These are phyloP conservation scores for Leucosticte australis DNA, from an alignment of 2,113 vertebrate genomes.

Conservation along the genomic window DNA sequence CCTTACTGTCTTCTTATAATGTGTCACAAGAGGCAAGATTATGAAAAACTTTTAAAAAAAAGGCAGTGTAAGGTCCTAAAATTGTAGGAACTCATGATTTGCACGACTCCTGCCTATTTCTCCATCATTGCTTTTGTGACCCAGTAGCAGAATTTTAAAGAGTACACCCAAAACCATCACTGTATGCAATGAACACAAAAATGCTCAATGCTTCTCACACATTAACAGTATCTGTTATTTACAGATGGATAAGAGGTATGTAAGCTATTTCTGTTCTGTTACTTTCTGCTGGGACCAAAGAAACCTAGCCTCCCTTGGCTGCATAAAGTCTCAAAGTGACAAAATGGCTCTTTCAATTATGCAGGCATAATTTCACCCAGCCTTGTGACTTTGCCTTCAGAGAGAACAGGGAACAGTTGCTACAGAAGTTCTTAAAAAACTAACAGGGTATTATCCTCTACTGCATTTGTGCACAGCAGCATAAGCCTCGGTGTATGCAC, in stretches of 20 bases:
- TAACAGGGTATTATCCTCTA: neutral
- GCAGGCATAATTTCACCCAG: neutral
- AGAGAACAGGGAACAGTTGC: neutral
- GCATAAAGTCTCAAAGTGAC: neutral
- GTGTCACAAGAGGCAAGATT: neutral
- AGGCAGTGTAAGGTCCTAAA: neutral
- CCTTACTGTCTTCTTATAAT: neutral
- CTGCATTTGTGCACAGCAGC: neutral
- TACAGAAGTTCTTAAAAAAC: neutral
- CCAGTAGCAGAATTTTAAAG: neutral
- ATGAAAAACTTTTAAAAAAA: neutral
- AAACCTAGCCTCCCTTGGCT: neutral
- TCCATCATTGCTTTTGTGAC: neutral
- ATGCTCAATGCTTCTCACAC: neutral
- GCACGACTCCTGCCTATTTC: neutral
- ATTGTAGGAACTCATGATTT: neutral
- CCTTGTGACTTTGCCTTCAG: neutral
- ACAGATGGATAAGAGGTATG: neutral
- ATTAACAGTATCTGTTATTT: neutral
- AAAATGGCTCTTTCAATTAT: neutral
- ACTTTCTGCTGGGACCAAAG: neutral
- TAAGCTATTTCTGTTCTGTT: neutral
- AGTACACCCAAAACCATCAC: neutral
- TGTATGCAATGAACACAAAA: neutral
- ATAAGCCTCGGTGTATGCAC: neutral